These are phyloP conservation scores for Volucella zonaria DNA, from an alignment of 2,888 invertebrate species.

Conservation along the genomic window DNA sequence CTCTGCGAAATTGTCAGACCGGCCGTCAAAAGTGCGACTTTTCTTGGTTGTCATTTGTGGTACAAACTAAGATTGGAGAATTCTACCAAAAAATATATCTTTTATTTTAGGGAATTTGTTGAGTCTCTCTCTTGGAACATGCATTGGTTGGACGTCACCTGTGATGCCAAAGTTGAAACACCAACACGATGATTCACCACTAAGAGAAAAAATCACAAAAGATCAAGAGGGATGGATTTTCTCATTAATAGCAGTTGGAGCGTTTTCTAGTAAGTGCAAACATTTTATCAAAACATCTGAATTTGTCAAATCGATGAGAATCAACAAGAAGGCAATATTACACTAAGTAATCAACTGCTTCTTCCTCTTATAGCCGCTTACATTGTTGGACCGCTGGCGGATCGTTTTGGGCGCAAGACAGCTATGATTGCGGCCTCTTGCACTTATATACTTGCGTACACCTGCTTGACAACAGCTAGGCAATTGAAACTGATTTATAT, in stretches of 20 bases:
- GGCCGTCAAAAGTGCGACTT: slow-evolving; percentile 29
- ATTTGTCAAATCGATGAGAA: too few species aligned
- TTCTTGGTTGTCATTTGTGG: slow-evolving; percentile 43
- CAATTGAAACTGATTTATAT: slow-evolving; percentile 85
- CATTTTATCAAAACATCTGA: too few species aligned
- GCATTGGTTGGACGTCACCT: slow-evolving; percentile 90
- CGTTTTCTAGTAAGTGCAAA: slow-evolving; percentile 84
- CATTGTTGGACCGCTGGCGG: slow-evolving; percentile 86
- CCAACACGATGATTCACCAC: slow-evolving; percentile 78
- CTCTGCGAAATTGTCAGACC: background rate
- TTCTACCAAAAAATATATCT: background rate
- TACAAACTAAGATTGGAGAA: background rate
- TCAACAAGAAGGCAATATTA: too few species aligned
- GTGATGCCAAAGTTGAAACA: slow-evolving; percentile 85
- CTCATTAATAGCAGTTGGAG: slow-evolving; percentile 88
- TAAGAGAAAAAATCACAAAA: slow-evolving; percentile 83
- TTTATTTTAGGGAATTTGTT: slow-evolving; percentile 34
- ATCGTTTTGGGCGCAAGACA: slow-evolving; percentile 87
- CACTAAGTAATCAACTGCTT: too few species aligned
- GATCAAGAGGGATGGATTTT: slow-evolving; percentile 89
- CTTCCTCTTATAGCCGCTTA: slow-evolving; percentile 85
- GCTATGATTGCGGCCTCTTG: slow-evolving; percentile 87
- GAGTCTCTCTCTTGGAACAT: slow-evolving; percentile 83
- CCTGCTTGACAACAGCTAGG: slow-evolving; percentile 85
- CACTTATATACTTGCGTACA: slow-evolving; percentile 84